Evolutionary conservation across 64 coral and sea anemone genomes (phyloP).

Genomic region (Actinia tenebrosa): DNA sequence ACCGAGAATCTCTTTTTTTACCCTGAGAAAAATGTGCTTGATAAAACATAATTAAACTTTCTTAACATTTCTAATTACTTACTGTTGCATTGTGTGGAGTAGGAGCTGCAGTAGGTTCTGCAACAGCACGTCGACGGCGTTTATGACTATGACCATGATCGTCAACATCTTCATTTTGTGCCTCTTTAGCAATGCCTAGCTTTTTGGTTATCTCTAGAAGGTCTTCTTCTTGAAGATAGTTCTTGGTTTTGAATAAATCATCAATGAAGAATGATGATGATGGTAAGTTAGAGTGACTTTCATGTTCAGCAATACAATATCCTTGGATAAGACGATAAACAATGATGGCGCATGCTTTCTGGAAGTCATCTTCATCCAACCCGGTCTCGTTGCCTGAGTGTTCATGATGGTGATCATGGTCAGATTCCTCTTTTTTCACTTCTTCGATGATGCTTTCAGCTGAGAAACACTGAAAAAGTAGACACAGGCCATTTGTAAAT

Average conservation of each 20-base stretch:
- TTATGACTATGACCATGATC: conserved; percentile 46
- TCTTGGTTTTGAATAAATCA: conserved; percentile 51
- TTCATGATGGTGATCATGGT: not conserved
- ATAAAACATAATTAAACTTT: too few relatives aligned
- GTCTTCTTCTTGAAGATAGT: conserved; percentile 36
- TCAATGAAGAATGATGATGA: conserved; percentile 58
- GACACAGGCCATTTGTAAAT: not conserved
- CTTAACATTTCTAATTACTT: not conserved
- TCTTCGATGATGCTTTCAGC: conserved; percentile 42
- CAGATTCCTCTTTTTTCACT: conserved; percentile 2
- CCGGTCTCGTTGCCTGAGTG: not conserved
- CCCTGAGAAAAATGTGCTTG: too few relatives aligned
- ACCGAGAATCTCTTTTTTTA: too few relatives aligned
- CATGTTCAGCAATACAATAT: conserved; percentile 66
- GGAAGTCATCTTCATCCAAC: conserved; percentile 66
- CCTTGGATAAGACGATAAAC: conserved; percentile 59
- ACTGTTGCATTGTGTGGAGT: conserved; percentile 29
- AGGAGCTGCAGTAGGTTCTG: not conserved
- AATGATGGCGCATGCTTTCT: conserved; percentile 71
- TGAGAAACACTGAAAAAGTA: conserved; percentile 41
- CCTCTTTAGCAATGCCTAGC: conserved; percentile 45
- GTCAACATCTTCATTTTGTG: not conserved
- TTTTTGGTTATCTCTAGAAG: conserved; percentile 29
- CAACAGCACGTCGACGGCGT: conserved; percentile 18
- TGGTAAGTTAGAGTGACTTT: conserved; percentile 18